A percentile compares a stretch with the other conserved stretches of the same genome.
These are phyloP conservation scores for Drosophila sordidula DNA, from an alignment of 2,888 invertebrate genomes.

Conservation along the genomic window DNA sequence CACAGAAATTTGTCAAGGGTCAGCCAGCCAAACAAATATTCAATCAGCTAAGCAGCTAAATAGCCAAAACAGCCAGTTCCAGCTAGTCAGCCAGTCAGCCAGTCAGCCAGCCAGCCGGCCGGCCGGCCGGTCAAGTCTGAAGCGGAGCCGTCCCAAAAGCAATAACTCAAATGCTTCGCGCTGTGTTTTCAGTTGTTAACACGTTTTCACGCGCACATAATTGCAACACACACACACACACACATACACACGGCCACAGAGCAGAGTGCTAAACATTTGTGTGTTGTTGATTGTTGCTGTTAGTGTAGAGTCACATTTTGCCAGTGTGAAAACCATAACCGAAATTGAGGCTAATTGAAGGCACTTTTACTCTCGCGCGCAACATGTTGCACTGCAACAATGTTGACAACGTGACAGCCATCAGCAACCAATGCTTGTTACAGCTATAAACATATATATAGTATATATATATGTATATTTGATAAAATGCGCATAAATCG, in stretches of 20 bases:
- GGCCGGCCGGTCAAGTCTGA: slow-evolving; percentile 12
- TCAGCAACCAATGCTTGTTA: background rate
- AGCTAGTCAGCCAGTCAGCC: background rate
- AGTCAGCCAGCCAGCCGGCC: slow-evolving; percentile 6
- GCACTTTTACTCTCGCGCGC: slow-evolving; percentile 61
- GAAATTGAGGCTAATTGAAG: slow-evolving; percentile 65
- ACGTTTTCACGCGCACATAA: slow-evolving; percentile 60
- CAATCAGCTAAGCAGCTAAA: slow-evolving; percentile 1
- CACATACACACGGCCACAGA: slow-evolving; percentile 2
- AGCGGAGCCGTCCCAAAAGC: slow-evolving; percentile 10
- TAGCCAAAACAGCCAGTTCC: slow-evolving; percentile 1
- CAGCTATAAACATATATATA: background rate
- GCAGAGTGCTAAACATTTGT: slow-evolving; percentile 30
- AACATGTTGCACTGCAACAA: slow-evolving; percentile 27
- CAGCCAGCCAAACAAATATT: slow-evolving; percentile 7
- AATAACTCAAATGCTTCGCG: slow-evolving; percentile 45
- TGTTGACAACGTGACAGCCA: slow-evolving; percentile 13
- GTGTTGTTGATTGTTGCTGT: slow-evolving; percentile 41
- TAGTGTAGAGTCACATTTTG: slow-evolving; percentile 45
- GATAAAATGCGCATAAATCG: no score
- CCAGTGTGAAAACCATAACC: slow-evolving; percentile 44
- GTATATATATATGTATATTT: background rate
- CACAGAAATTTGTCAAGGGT: slow-evolving; percentile 60
- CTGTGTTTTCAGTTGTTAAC: slow-evolving; percentile 56
- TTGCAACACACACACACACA: slow-evolving; percentile 46